Evolutionary conservation across 2,113 vertebrate species (phyloP).

Genomic region (Petrocephalus microphthalmus): DNA sequence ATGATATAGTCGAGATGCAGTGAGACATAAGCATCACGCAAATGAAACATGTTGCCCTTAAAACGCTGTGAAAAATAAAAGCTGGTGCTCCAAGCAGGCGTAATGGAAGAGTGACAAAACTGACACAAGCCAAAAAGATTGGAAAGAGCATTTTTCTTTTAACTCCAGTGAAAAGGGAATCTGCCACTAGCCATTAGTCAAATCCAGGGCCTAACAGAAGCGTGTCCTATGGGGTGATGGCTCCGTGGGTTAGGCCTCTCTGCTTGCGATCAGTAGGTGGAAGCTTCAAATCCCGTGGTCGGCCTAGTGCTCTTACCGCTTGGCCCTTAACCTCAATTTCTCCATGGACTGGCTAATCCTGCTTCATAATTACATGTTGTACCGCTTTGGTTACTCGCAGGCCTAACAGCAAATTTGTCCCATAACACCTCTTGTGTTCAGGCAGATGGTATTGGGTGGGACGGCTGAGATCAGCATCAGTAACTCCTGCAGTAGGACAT

Average conservation of each 20-base stretch:
- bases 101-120: neutral
- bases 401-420: neutral
- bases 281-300: neutral
- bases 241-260: neutral
- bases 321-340: neutral
- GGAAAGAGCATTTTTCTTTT: neutral
- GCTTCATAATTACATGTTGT: neutral
- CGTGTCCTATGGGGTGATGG: neutral
- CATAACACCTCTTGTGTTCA: neutral
- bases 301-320: neutral
- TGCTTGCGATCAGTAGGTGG: neutral
- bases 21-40: neutral
- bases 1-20: neutral
- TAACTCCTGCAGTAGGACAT: neutral
- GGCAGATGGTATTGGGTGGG: neutral
- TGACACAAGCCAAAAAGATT: neutral
- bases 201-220: neutral
- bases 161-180: neutral
- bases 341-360: neutral
- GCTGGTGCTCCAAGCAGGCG: neutral
- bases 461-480: neutral
- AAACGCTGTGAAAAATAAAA: neutral
- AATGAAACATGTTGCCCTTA: neutral
- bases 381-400: neutral
- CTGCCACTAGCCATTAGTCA: neutral